phyloP scores from a whole-genome alignment of 2,797 vertebrate genomes.

The Bucorvus abyssinicus region DNA sequence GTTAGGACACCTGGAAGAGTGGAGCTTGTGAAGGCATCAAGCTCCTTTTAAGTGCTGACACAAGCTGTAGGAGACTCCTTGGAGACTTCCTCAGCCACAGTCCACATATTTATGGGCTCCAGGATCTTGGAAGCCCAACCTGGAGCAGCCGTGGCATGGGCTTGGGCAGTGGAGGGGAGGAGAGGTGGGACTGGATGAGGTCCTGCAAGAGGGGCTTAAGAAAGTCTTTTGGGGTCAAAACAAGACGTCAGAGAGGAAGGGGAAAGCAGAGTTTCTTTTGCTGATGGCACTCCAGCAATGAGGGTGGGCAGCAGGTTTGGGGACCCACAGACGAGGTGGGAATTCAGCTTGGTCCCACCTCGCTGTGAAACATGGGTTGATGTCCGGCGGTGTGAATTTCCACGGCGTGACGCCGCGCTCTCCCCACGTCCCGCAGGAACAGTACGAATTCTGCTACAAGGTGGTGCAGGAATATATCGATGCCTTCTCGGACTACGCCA shows the following conservation, averaged over 20 bases:
- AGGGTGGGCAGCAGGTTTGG: background rate
- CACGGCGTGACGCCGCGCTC: accelerated
- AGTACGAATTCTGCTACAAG: slow-evolving; percentile 99
- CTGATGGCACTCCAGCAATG: background rate
- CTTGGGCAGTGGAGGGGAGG: background rate
- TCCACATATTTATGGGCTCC: accelerated
- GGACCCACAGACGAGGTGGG: background rate
- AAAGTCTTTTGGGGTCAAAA: background rate
- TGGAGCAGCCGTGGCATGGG: background rate
- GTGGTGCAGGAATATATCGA: slow-evolving; percentile 99
- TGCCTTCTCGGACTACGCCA: slow-evolving; percentile 98
- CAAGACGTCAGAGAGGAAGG: background rate
- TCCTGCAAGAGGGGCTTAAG: background rate
- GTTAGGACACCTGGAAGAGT: background rate
- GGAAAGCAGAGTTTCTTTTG: background rate
- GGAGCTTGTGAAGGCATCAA: background rate
- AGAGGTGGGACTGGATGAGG: background rate
- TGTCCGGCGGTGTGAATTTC: background rate
- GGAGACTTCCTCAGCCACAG: background rate
- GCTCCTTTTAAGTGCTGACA: background rate
- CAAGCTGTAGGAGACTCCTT: background rate
- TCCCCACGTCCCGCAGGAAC: slow-evolving; percentile 80
- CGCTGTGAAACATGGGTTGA: accelerated
- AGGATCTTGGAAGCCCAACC: background rate
- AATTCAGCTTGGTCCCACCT: background rate